phyloP scores from a whole-genome alignment of 2,797 vertebrate species.

The Tragelaphus oryx region DNA sequence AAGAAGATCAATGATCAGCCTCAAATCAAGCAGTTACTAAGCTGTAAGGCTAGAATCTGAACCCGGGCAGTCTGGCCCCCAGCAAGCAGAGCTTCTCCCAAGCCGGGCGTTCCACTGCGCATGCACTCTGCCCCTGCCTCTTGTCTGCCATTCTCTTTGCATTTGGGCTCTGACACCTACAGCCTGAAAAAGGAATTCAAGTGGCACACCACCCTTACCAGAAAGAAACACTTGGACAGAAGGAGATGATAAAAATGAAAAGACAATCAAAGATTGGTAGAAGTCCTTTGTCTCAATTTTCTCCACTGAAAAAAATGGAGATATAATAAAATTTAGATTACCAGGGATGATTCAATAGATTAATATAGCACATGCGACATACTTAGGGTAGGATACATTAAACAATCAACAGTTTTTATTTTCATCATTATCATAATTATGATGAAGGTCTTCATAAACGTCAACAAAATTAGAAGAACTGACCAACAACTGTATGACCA shows the following conservation, averaged over 20 bases:
- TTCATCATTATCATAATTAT: background rate
- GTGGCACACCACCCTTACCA: background rate
- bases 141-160: background rate
- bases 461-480: background rate
- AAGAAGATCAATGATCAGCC: background rate
- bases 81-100: background rate
- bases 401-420: background rate
- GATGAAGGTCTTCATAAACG: background rate
- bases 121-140: background rate
- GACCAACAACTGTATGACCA: background rate
- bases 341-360: background rate
- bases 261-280: background rate
- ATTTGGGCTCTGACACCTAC: background rate
- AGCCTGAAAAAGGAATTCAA: background rate
- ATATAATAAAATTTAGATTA: background rate
- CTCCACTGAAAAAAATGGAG: background rate
- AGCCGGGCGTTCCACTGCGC: background rate
- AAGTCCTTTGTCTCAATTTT: background rate
- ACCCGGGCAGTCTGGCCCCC: accelerated
- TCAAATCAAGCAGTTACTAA: background rate
- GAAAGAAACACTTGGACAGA: background rate
- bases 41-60: background rate
- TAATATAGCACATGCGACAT: background rate
- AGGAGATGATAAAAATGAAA: background rate
- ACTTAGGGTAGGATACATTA: background rate